Conservation (phyloP, 2,113 vertebrate genomes). For the Tangachromis dhanisi region DNA sequence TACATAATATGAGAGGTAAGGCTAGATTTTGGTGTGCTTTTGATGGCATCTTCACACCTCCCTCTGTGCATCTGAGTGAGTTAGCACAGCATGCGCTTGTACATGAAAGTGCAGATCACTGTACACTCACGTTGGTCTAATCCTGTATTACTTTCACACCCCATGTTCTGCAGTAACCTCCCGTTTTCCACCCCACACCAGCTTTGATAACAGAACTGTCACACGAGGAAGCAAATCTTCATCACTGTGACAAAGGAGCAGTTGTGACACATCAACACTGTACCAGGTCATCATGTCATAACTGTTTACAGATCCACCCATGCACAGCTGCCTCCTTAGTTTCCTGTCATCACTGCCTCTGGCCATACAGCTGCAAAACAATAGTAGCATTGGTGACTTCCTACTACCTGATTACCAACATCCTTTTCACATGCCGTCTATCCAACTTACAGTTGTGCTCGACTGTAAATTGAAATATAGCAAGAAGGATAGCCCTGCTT, state of each 20-base stretch:
- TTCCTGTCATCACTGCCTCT: constrained; percentile 29
- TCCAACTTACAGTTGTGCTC: background rate
- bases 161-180: background rate
- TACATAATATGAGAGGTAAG: background rate
- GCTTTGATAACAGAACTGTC: constrained; percentile 27
- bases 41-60: background rate
- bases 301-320: constrained; percentile 36
- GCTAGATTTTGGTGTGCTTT: background rate
- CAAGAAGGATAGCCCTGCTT: background rate
- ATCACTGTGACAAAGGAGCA: constrained; percentile 39
- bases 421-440: background rate
- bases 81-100: background rate
- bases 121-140: background rate
- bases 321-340: constrained; percentile 47
- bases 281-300: constrained; percentile 34
- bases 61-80: background rate
- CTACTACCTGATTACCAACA: background rate
- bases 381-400: background rate
- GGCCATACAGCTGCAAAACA: background rate
- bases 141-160: constrained; percentile 18
- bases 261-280: constrained; percentile 45
- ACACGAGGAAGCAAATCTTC: constrained; percentile 38
- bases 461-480: background rate
- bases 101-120: background rate
- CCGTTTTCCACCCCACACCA: background rate